Evolutionary conservation across 2,797 vertebrate genomes (phyloP), one percentile per base, ranked within the genome.

Genomic region (Enteromius anoplus): DNA sequence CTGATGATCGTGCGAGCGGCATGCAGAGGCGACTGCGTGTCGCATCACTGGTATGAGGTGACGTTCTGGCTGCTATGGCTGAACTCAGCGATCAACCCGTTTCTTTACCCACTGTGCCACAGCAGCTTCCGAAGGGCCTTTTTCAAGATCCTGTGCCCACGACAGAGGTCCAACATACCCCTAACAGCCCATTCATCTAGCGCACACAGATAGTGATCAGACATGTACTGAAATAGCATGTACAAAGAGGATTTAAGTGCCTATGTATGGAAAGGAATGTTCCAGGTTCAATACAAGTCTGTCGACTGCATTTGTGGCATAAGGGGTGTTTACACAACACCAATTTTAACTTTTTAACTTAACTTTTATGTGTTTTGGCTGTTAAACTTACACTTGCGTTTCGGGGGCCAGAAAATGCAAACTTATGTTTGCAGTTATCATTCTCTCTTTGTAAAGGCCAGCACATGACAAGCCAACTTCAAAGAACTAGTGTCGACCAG

Each of bases 41-140:
- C 92, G 84, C 91, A 93, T 86, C 86, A 87, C 80, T 92, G 93
- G 92, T 97, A 97, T 29, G 93, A 96, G 87, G 88, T 95, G 89
- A 93, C 94, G 2, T 97, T 97, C 94, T 97, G 97, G 96, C 94
- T 97, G 90, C 94, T 97, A 89, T 98, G 96, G 96, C 87, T 96
- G 80, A 98, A 98, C 92, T 97, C 97, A 0, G 94, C 94, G 65
- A 85, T 97, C 78, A 98, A 98, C 84, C 96, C 97, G 0, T 93
- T 97, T 91, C 92, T 98, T 14, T 98, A 98, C 82, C 94, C 97
- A 0, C 90, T 98, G 68, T 98, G 97, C 85, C 97, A 97, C 90
- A 91, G 92, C 42, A 93, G 86, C 71, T 98, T 98, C 91, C 93
- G 94, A 68, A 95, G 94, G 87, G 95, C 96, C 84, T 98, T 98